Evolutionary conservation across 1,140 invertebrate genomes (phyloP).

Genomic region (Drosophila jambulina): DNA sequence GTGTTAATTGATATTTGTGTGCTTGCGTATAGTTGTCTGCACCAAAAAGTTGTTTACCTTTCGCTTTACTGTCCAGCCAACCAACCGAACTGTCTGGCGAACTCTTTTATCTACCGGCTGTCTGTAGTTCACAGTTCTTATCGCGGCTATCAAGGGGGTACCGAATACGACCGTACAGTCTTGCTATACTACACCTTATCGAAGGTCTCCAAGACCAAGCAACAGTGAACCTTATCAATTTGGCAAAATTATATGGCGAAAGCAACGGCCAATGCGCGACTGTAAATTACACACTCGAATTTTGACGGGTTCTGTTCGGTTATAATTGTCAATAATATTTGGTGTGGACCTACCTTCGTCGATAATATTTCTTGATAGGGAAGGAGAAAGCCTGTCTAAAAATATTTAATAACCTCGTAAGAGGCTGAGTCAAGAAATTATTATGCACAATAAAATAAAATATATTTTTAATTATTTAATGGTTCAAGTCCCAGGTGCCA

Average conservation of each 20-base stretch:
- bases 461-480: slow-evolving; percentile 53
- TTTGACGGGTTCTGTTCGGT: slow-evolving; percentile 1
- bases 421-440: neutral
- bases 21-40: neutral
- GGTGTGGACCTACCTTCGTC: neutral
- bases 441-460: slow-evolving; percentile 49
- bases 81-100: slow-evolving; percentile 25
- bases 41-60: slow-evolving; percentile 57
- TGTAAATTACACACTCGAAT: slow-evolving; percentile 39
- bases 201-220: slow-evolving; percentile 14
- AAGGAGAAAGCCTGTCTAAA: neutral
- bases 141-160: slow-evolving; percentile 33
- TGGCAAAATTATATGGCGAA: slow-evolving; percentile 19
- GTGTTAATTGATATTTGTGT: slow-evolving; percentile 45
- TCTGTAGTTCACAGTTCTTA: slow-evolving; percentile 32
- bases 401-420: slow-evolving; percentile 12
- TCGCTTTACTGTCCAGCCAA: slow-evolving; percentile 2
- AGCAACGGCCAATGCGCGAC: neutral
- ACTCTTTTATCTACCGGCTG: slow-evolving; percentile 25
- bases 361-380: slow-evolving; percentile 8
- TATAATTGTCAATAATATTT: slow-evolving; percentile 15
- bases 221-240: slow-evolving; percentile 23
- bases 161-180: neutral
- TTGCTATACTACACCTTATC: slow-evolving; percentile 12
- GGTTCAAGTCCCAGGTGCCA: slow-evolving; percentile 3